These are phyloP conservation scores for Eupeodes corollae DNA, from an alignment of 1,140 invertebrate species.

Conservation along the genomic window DNA sequence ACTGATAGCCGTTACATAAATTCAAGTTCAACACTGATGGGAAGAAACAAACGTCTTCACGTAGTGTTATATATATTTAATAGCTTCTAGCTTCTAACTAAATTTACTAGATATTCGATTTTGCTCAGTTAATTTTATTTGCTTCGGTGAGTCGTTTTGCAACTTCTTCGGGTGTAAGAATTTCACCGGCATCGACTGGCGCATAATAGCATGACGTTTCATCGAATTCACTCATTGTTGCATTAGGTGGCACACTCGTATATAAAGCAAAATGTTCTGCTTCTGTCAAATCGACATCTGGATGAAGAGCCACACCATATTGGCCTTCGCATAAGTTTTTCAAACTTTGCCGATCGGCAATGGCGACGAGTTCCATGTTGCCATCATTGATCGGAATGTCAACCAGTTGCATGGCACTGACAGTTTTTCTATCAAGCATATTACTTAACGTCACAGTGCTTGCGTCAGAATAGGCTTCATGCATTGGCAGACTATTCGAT, in stretches of 20 bases:
- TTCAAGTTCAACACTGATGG: no score
- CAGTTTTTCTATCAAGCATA: slow-evolving; percentile 29
- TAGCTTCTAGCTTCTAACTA: background rate
- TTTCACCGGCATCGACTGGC: slow-evolving; percentile 63
- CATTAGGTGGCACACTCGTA: slow-evolving; percentile 68
- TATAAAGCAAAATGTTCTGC: slow-evolving; percentile 78
- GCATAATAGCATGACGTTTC: slow-evolving; percentile 78
- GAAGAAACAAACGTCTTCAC: no score
- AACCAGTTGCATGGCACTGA: slow-evolving; percentile 32
- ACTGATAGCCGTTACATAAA: no score
- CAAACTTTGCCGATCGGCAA: slow-evolving; percentile 34
- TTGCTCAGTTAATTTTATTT: slow-evolving; percentile 14
- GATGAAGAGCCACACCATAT: slow-evolving; percentile 32
- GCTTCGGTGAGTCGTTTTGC: slow-evolving; percentile 25
- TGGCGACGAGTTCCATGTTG: slow-evolving; percentile 36
- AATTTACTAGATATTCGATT: background rate
- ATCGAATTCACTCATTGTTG: slow-evolving; percentile 74
- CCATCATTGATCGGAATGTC: slow-evolving; percentile 34
- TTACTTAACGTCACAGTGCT: slow-evolving; percentile 31
- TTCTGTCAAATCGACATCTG: slow-evolving; percentile 57
- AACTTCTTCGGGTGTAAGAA: slow-evolving; percentile 32
- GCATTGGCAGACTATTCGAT: slow-evolving; percentile 25
- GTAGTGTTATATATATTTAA: no score
- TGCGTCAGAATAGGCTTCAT: slow-evolving; percentile 28
- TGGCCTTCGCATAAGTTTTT: slow-evolving; percentile 33